phyloP scores from a whole-genome alignment of 2,888 invertebrate genomes.

The Chirona hameri region DNA sequence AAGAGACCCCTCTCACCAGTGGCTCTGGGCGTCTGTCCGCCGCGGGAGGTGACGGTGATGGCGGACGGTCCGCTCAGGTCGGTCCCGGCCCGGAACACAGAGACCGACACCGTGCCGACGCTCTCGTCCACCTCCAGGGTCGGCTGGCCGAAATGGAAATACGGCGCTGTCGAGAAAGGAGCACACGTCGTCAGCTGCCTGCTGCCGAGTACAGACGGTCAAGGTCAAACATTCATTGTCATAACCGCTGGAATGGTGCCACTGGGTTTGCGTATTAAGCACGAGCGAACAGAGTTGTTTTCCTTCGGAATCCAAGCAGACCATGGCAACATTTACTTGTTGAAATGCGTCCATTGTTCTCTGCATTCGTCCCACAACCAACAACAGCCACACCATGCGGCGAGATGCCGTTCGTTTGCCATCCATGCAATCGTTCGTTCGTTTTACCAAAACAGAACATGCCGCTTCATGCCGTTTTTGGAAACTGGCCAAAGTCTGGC shows the following conservation, averaged over 20 bases:
- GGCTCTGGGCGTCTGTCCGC: conserved; percentile 43
- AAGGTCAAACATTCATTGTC: neutral
- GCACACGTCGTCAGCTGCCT: too few relatives aligned
- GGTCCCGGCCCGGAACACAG: conserved; percentile 46
- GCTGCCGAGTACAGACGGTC: too few relatives aligned
- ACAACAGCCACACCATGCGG: too few relatives aligned
- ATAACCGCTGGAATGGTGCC: neutral
- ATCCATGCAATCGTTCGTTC: too few relatives aligned
- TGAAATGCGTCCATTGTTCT: too few relatives aligned
- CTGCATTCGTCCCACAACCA: too few relatives aligned
- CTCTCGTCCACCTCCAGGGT: conserved; percentile 46
- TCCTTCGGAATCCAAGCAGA: neutral
- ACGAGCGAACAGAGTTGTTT: too few relatives aligned
- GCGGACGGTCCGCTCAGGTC: conserved; percentile 46
- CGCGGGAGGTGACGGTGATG: conserved; percentile 45
- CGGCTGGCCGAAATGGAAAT: conserved; percentile 45
- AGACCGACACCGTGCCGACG: conserved; percentile 44
- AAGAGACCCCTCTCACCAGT: conserved; percentile 43
- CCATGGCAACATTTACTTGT: neutral
- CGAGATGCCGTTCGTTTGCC: too few relatives aligned
- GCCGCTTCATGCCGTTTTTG: too few relatives aligned
- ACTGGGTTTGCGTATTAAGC: too few relatives aligned
- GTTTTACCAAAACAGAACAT: too few relatives aligned
- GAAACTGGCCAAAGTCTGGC: too few relatives aligned
- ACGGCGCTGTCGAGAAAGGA: conserved; percentile 43